These are phyloP conservation scores for Paramisgurnus dabryanus DNA, from an alignment of 2,113 vertebrate genomes.

Conservation along the genomic window DNA sequence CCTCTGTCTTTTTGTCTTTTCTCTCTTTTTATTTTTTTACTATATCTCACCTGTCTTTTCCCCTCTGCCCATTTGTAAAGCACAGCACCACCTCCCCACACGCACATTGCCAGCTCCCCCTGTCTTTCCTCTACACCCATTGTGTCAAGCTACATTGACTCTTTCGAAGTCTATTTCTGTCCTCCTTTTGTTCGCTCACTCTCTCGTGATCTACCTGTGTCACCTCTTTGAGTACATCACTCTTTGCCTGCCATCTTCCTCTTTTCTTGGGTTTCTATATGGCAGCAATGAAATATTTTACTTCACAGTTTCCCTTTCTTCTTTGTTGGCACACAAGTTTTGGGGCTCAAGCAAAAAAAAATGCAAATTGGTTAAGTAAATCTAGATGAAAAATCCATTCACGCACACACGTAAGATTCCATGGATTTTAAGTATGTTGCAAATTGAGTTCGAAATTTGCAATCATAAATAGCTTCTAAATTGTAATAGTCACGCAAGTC, in stretches of 20 bases:
- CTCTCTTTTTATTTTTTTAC: constrained; percentile 51
- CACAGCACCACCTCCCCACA: constrained; percentile 27
- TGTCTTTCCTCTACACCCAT: constrained; percentile 50
- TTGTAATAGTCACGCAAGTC: constrained; percentile 27
- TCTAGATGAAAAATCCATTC: constrained; percentile 1
- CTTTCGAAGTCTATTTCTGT: constrained; percentile 54
- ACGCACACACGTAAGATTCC: background rate
- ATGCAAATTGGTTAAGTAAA: constrained; percentile 22
- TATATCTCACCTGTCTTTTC: constrained; percentile 45
- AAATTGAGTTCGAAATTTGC: constrained; percentile 15
- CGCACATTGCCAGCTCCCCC: constrained; percentile 33
- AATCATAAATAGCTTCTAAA: constrained; percentile 13
- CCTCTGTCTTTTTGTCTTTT: constrained; percentile 69
- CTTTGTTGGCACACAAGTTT: constrained; percentile 35
- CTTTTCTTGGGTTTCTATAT: constrained; percentile 39
- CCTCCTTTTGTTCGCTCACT: constrained; percentile 44
- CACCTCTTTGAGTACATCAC: constrained; percentile 53
- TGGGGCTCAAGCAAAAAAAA: constrained; percentile 7
- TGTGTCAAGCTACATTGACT: constrained; percentile 53
- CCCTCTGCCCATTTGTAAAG: constrained; percentile 42
- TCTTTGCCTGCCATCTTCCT: constrained; percentile 51
- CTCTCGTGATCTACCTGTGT: constrained; percentile 60
- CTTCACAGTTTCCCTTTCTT: constrained; percentile 47
- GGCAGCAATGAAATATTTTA: constrained; percentile 13
- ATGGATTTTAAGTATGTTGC: constrained; percentile 20